These are phyloP conservation scores for Cyclargus thomasi DNA, from an alignment of 1,140 invertebrate genomes.

Conservation along the genomic window DNA sequence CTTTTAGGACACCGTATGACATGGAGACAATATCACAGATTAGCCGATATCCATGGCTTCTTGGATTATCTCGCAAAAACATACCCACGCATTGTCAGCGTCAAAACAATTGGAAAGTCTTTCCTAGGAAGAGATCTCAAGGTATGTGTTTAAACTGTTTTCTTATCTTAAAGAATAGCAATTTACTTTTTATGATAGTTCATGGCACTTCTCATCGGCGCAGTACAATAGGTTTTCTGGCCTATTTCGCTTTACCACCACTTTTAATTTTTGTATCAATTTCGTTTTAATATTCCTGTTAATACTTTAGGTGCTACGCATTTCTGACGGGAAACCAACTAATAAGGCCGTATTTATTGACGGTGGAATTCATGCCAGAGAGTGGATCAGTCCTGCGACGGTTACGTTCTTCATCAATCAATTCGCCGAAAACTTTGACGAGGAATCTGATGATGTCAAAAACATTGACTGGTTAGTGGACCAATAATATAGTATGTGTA, in stretches of 20 bases:
- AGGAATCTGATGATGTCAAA: slow-evolving; percentile 81
- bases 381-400: slow-evolving; percentile 93
- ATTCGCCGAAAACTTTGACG: slow-evolving; percentile 83
- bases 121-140: slow-evolving; percentile 84
- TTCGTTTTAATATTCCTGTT: too few species aligned
- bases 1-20: slow-evolving; percentile 84
- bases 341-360: slow-evolving; percentile 81
- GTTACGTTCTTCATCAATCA: slow-evolving; percentile 89
- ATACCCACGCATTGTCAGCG: slow-evolving; percentile 81
- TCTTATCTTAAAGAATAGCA: not conserved
- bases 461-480: slow-evolving; percentile 83
- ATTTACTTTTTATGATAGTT: not conserved
- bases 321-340: slow-evolving; percentile 78
- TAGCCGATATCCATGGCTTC: slow-evolving; percentile 83
- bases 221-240: too few species aligned
- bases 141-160: slow-evolving; percentile 40
- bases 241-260: too few species aligned
- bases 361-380: slow-evolving; percentile 90
- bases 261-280: too few species aligned
- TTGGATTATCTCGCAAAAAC: slow-evolving; percentile 83
- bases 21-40: slow-evolving; percentile 87
- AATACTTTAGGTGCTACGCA: slow-evolving; percentile 74
- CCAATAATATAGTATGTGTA: not conserved
- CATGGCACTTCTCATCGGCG: too few species aligned
- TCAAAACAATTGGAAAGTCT: slow-evolving; percentile 85